phyloP scores from a whole-genome alignment of 2,113 vertebrate species.

The Neogobius melanostomus region DNA sequence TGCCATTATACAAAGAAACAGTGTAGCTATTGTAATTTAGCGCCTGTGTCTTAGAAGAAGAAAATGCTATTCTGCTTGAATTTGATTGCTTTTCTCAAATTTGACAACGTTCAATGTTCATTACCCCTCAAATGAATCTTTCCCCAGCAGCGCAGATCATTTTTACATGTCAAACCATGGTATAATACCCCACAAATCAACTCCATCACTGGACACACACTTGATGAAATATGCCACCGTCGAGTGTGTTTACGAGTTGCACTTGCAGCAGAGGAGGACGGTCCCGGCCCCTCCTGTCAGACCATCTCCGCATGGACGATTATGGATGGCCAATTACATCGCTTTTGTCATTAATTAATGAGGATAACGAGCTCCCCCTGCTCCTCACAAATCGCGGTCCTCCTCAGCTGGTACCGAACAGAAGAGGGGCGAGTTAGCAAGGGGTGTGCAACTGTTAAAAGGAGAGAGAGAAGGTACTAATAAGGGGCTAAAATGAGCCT shows the following conservation, averaged over 20 bases:
- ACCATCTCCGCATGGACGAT: constrained; percentile 74
- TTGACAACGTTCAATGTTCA: too few species aligned
- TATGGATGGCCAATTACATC: constrained; percentile 84
- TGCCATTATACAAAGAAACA: too few species aligned
- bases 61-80: too few species aligned
- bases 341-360: constrained; percentile 78
- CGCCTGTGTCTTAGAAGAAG: too few species aligned
- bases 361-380: constrained; percentile 71
- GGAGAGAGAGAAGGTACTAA: constrained; percentile 21
- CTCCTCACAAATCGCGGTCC: constrained; percentile 68
- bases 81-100: too few species aligned
- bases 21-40: too few species aligned
- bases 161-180: constrained; percentile 15
- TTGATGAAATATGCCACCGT: constrained; percentile 59
- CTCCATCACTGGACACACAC: constrained; percentile 22
- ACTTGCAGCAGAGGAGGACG: constrained; percentile 49
- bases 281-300: constrained; percentile 75
- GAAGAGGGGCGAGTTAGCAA: constrained; percentile 12
- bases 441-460: constrained; percentile 25
- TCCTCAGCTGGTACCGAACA: constrained; percentile 72
- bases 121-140: not conserved
- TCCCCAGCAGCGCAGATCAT: not conserved
- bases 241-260: constrained; percentile 71
- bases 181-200: constrained; percentile 20
- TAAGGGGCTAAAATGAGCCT: not conserved